Conservation (phyloP, 2,113 vertebrate species). For the Misgurnus anguillicaudatus region DNA sequence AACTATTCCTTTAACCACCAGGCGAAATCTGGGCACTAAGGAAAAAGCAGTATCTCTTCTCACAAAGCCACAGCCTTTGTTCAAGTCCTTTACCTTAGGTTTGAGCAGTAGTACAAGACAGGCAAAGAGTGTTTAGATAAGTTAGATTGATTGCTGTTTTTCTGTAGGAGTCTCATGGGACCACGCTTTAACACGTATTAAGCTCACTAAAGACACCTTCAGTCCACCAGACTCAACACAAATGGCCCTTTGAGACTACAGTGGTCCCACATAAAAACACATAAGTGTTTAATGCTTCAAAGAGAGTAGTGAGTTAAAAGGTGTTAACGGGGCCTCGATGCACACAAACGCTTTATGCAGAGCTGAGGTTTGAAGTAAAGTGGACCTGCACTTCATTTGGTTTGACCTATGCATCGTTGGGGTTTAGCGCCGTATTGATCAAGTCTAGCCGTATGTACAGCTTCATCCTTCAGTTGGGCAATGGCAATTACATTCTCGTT, state of each 20-base stretch:
- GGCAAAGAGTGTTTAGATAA: not conserved
- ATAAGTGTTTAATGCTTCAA: not conserved
- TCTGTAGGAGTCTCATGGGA: slow-evolving; percentile 14
- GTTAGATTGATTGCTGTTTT: slow-evolving; percentile 33
- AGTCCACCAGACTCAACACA: slow-evolving; percentile 23
- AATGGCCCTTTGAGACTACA: not conserved
- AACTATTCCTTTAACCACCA: too few species aligned
- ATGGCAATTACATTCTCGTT: not conserved
- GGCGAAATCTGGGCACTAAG: too few species aligned
- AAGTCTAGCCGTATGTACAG: slow-evolving; percentile 8
- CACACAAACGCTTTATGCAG: not conserved
- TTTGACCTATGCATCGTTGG: slow-evolving; percentile 32
- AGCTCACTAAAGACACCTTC: slow-evolving; percentile 23
- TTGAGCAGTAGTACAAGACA: not conserved
- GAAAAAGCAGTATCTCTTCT: slow-evolving; percentile 26
- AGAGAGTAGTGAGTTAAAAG: too few species aligned
- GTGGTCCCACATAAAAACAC: not conserved
- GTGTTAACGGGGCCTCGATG: not conserved
- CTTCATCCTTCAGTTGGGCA: not conserved
- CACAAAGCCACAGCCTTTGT: too few species aligned
- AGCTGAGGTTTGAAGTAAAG: not conserved
- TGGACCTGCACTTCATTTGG: slow-evolving; percentile 5
- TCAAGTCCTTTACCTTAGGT: too few species aligned
- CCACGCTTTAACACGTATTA: slow-evolving; percentile 29
- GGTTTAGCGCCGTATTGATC: slow-evolving; percentile 32